Percentiles rank a stretch among this genome's conserved stretches.
Evolutionary conservation across 2,888 invertebrate genomes (phyloP).

Genomic region (Lasioglossum malachurum): DNA sequence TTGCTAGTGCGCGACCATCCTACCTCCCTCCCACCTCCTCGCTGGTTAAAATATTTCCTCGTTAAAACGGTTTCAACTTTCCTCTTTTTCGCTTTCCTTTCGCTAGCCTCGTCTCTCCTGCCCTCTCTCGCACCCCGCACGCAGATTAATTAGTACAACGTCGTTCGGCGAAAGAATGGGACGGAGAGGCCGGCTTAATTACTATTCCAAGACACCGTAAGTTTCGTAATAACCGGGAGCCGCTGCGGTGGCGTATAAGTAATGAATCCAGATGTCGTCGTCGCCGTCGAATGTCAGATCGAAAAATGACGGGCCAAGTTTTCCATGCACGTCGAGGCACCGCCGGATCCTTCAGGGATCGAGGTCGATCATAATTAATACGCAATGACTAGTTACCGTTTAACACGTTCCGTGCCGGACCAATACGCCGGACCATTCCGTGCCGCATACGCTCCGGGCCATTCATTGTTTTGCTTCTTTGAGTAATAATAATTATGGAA

Average conservation of each 20-base stretch:
- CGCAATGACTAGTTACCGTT: too few species aligned
- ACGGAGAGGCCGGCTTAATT: conserved; percentile 71
- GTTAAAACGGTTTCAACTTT: conserved; percentile 53
- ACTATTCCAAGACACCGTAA: conserved; percentile 73
- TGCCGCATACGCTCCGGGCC: too few species aligned
- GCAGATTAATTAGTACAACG: conserved; percentile 71
- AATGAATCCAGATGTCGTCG: conserved; percentile 79
- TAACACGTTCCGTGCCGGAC: too few species aligned
- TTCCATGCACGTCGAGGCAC: neutral
- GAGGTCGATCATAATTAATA: neutral
- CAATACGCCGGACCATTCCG: too few species aligned
- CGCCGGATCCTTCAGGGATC: neutral
- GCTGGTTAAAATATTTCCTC: conserved; percentile 49
- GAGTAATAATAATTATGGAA: neutral
- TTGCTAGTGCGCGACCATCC: conserved; percentile 22
- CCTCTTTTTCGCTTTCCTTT: conserved; percentile 47
- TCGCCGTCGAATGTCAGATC: conserved; percentile 67
- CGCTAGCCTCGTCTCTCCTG: conserved; percentile 30
- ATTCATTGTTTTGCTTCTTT: too few species aligned
- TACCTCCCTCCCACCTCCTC: neutral
- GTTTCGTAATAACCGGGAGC: conserved; percentile 74
- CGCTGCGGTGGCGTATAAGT: conserved; percentile 64
- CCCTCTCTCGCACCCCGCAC: conserved; percentile 37
- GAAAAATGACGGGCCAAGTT: conserved; percentile 76
- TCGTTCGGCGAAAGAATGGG: conserved; percentile 62